Percentiles rank a stretch among this genome's conserved stretches.
These are phyloP conservation scores for Cheumatopsyche charites DNA, from an alignment of 1,140 invertebrate genomes.

Conservation along the genomic window DNA sequence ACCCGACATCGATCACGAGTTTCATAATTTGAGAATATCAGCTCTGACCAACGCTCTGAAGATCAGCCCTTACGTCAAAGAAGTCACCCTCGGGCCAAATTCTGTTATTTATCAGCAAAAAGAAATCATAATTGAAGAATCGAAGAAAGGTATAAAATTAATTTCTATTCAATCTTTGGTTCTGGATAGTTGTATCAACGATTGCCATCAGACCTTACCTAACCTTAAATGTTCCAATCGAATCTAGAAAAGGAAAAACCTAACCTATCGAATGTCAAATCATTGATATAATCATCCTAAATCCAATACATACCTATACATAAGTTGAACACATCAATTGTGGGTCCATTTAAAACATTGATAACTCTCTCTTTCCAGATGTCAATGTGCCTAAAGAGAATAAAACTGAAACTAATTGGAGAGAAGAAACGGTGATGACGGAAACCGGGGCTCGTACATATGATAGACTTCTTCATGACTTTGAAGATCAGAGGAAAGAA, in stretches of 20 bases:
- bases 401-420: slow-evolving; percentile 49
- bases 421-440: slow-evolving; percentile 54
- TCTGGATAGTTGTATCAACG: no score
- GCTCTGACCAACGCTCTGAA: slow-evolving; percentile 59
- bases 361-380: background rate
- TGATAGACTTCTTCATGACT: slow-evolving; percentile 54
- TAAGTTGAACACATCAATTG: no score
- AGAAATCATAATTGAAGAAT: background rate
- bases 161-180: background rate
- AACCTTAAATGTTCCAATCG: no score
- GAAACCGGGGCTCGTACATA: slow-evolving; percentile 50
- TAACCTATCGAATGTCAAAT: no score
- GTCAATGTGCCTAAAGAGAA: background rate
- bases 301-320: no score
- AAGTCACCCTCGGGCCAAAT: slow-evolving; percentile 59
- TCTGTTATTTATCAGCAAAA: background rate
- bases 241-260: no score
- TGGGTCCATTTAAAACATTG: no score
- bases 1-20: slow-evolving; percentile 41
- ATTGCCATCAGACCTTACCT: no score
- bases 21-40: slow-evolving; percentile 53
- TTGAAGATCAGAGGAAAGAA: slow-evolving; percentile 54
- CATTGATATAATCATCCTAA: no score
- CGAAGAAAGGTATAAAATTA: background rate
- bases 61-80: slow-evolving; percentile 57